A percentile compares a stretch with the other conserved stretches of the same genome.
Evolutionary conservation across 2,113 vertebrate genomes (phyloP).

Genomic region (Tyrannus savana): DNA sequence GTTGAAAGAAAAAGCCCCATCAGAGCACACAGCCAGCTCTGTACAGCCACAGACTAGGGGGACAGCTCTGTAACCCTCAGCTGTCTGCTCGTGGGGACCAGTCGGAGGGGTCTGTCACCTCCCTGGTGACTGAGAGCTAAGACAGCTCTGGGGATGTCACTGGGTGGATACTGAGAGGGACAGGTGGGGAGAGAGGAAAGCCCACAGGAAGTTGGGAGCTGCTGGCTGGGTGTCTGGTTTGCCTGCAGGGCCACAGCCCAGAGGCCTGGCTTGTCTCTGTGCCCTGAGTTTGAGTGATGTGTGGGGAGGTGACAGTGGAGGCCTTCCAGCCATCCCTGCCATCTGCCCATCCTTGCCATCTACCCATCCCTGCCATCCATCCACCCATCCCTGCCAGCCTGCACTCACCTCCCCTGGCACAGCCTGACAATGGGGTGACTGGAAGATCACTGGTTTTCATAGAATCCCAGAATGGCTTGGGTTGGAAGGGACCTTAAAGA

Average conservation of each 20-base stretch:
- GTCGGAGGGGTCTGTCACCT: not conserved
- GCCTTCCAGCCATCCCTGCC: not conserved
- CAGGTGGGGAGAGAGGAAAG: not conserved
- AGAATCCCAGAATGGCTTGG: not conserved
- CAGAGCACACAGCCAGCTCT: not conserved
- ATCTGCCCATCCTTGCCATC: not conserved
- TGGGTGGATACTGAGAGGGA: not conserved
- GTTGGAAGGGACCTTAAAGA: not conserved
- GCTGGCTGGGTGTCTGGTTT: not conserved
- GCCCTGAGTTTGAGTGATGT: not conserved
- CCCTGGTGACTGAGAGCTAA: not conserved
- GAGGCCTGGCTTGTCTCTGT: not conserved
- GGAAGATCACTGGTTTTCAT: accelerated
- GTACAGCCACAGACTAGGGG: accelerated
- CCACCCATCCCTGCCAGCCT: not conserved
- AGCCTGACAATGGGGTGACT: not conserved
- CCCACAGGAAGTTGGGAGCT: not conserved
- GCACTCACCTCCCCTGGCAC: not conserved
- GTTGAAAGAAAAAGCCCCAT: not conserved
- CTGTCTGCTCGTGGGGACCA: not conserved
- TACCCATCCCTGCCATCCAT: too few relatives aligned
- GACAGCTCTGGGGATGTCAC: not conserved
- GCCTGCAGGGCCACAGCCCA: not conserved
- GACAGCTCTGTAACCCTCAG: too few relatives aligned
- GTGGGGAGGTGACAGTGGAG: not conserved